phyloP scores from a whole-genome alignment of 2,797 vertebrate genomes.

The Mus spretus region DNA sequence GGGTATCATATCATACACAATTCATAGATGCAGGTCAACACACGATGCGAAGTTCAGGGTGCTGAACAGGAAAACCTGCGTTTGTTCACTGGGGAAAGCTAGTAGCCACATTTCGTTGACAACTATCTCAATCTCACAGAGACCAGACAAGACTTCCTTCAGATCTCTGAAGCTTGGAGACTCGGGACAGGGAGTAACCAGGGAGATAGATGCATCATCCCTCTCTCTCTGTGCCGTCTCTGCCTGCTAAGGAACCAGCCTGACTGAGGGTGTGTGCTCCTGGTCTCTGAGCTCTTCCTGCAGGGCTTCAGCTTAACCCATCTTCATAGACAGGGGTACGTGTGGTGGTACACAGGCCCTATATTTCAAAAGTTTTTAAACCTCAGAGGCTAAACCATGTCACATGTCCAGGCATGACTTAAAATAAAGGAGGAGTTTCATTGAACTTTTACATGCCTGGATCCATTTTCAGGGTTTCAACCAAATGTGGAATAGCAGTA shows the following conservation, averaged over 20 bases:
- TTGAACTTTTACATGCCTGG: background rate
- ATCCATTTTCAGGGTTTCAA: background rate
- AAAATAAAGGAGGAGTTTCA: background rate
- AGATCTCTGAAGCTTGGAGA: conserved; percentile 29
- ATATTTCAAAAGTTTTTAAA: background rate
- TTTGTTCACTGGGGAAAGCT: conserved; percentile 41
- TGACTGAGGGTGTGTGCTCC: background rate
- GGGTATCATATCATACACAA: background rate
- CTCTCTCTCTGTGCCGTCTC: background rate
- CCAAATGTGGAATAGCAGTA: background rate
- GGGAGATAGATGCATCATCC: background rate
- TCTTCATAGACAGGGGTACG: background rate
- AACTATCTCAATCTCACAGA: conserved; percentile 65
- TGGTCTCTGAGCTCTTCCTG: background rate
- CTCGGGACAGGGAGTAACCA: background rate
- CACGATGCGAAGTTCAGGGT: background rate
- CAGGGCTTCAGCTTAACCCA: background rate
- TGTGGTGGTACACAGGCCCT: background rate
- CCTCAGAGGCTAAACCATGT: background rate
- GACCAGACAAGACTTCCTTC: conserved; percentile 53
- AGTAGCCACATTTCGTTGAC: conserved; percentile 52
- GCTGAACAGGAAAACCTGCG: conserved; percentile 35
- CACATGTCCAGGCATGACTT: background rate
- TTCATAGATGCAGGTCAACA: conserved; percentile 13
- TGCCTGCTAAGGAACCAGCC: background rate